Evolutionary conservation across 2,113 vertebrate genomes (phyloP).

Genomic region (Xyliphius kryptos): DNA sequence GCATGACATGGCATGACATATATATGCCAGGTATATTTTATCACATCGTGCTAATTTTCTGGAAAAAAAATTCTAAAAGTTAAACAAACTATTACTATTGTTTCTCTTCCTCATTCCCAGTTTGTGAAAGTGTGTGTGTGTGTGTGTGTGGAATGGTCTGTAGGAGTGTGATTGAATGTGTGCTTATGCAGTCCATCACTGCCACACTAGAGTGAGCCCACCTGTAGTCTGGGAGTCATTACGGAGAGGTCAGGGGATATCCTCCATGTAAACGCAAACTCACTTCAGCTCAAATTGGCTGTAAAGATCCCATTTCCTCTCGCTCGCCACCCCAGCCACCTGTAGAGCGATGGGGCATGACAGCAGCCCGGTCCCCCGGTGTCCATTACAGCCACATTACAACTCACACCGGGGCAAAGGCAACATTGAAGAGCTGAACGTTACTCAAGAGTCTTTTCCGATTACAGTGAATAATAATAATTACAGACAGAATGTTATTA

Average conservation of each 20-base stretch:
- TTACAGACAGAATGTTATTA: too few species aligned
- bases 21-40: too few species aligned
- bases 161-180: slow-evolving; percentile 63
- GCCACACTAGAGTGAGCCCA: slow-evolving; percentile 77
- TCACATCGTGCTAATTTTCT: too few species aligned
- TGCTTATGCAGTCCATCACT: slow-evolving; percentile 69
- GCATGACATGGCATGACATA: too few species aligned
- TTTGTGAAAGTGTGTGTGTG: too few species aligned
- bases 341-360: slow-evolving; percentile 57
- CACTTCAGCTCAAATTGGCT: slow-evolving; percentile 99
- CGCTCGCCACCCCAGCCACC: slow-evolving; percentile 82
- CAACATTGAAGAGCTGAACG: slow-evolving; percentile 12
- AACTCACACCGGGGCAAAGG: not conserved
- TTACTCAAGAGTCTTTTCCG: too few species aligned
- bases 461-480: too few species aligned
- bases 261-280: slow-evolving; percentile 92
- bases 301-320: slow-evolving; percentile 99
- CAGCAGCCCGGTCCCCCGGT: slow-evolving; percentile 37
- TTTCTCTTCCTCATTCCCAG: too few species aligned
- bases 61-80: too few species aligned
- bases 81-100: too few species aligned
- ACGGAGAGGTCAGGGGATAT: slow-evolving; percentile 87
- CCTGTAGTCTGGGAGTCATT: slow-evolving; percentile 97
- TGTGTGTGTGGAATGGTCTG: too few species aligned
- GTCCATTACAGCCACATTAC: slow-evolving; percentile 40